Base-by-base conservation (phyloP, 1,140 invertebrate genomes). In the Drosophila micromelanica region DNA sequence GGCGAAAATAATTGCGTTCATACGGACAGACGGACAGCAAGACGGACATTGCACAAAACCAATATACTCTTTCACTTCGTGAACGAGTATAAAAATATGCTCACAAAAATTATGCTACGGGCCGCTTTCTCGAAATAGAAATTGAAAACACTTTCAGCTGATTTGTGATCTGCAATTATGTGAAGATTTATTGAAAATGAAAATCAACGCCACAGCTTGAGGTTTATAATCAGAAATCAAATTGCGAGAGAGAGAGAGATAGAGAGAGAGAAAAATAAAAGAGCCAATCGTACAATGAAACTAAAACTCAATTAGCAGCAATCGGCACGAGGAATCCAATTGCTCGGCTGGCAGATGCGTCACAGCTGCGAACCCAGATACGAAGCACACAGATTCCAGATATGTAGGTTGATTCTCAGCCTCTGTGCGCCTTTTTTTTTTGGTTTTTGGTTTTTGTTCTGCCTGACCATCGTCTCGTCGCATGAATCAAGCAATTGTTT, bases 141-240 rank as follows among this genome's bases (percentile, higher is more conserved):
- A 72, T 59, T 67, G 46, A 72, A 72, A 67, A 72, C 38, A 49
- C 30, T 43, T 43, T 70, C 52, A 42, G 56, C n/a, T 43, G 56
- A 73, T 57, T 60, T 56, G 55, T 65, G 75, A 84, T 69, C 48
- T 68, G 80, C 73, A 84, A 85, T 85, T 84, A 85, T 77, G 62
- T 49, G 69, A 48, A 54, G 72, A 85, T 76, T 84, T 79, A 68
- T 81, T 64, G 68, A 35, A 71, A 72, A 73, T 73, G 72, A 80
- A 80, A 82, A 75, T 54, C 65, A 72, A 76, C 59, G 63, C 69
- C 65, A 40, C 54, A 67, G 62, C 62, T 45, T 57, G 46, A 52
- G 17, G 38, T 13, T 35, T 67, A 48, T n/a, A 56, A 52, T 46
- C 40, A 37, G 65, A 61, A 63, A 65, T 54, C 45, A 77, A 57